Percentiles rank a stretch among this genome's conserved stretches.
phyloP scores from a whole-genome alignment of 1,140 invertebrate species.

The Scaptomyza hsui region DNA sequence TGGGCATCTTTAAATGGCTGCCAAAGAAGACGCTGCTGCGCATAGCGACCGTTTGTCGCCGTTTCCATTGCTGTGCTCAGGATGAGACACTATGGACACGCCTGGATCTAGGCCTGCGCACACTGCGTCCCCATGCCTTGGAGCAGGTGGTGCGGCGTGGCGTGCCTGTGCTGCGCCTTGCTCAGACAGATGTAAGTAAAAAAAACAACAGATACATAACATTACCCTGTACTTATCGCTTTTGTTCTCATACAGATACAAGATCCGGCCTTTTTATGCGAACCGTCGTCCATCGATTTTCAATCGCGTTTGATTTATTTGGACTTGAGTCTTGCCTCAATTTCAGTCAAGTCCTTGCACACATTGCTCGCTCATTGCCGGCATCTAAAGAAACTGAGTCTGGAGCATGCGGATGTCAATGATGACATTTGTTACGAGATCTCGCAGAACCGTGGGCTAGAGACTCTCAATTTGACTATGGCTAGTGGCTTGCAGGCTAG shows the following conservation, averaged over 20 bases:
- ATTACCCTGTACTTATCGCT: background rate
- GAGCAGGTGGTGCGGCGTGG: conserved; percentile 90
- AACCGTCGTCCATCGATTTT: conserved; percentile 46
- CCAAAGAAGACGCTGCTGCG: conserved; percentile 90
- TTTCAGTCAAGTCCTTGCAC: conserved; percentile 87
- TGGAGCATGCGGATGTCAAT: conserved; percentile 90
- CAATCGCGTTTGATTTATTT: conserved; percentile 88
- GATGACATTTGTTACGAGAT: conserved; percentile 87
- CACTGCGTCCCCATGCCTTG: conserved; percentile 87
- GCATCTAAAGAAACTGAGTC: conserved; percentile 91
- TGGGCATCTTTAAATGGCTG: conserved; percentile 92
- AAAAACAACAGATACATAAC: background rate
- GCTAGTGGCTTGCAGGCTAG: conserved; percentile 87
- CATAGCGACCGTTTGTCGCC: conserved; percentile 88
- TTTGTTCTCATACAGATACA: conserved; percentile 77
- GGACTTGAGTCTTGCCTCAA: conserved; percentile 92
- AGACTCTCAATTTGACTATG: conserved; percentile 91
- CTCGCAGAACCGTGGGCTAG: conserved; percentile 87
- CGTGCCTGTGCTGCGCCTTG: conserved; percentile 89
- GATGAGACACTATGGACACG: conserved; percentile 94
- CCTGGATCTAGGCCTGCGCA: conserved; percentile 90
- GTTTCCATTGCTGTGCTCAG: conserved; percentile 88
- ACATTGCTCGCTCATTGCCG: conserved; percentile 88
- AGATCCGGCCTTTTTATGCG: conserved; percentile 85
- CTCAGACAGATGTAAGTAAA: conserved; percentile 88